Evolutionary conservation across 1,140 invertebrate species (phyloP).

Genomic region (Euura saliciscinereae): DNA sequence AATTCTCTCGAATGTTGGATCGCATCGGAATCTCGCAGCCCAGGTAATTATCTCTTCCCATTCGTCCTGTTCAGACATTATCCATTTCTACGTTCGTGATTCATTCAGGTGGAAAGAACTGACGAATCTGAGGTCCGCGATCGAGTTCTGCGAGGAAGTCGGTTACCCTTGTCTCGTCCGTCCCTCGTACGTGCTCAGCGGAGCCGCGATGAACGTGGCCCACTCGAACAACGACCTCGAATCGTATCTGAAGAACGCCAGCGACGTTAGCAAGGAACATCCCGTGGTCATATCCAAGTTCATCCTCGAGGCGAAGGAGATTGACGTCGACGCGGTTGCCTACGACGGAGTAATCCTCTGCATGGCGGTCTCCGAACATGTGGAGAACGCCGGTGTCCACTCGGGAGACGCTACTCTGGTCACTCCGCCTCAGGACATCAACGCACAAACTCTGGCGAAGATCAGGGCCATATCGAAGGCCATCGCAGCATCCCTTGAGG

Average conservation of each 20-base stretch:
- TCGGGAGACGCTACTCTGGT: conserved; percentile 98
- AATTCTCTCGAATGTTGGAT: conserved; percentile 98
- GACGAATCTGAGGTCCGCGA: conserved; percentile 85
- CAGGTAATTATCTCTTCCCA: conserved; percentile 43
- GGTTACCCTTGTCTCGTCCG: conserved; percentile 97
- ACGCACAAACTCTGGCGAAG: conserved; percentile 87
- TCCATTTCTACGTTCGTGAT: not conserved
- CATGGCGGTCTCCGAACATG: conserved; percentile 98
- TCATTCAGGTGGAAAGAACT: conserved; percentile 85
- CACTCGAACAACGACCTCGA: conserved; percentile 90
- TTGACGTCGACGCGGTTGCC: conserved; percentile 98
- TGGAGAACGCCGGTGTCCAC: conserved; percentile 99
- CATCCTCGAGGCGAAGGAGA: conserved; percentile 97
- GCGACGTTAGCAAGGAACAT: conserved; percentile 92
- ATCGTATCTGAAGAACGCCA: conserved; percentile 89
- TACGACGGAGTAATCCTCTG: conserved; percentile 89
- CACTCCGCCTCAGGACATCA: conserved; percentile 97
- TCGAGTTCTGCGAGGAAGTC: conserved; percentile 93
- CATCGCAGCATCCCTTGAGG: conserved; percentile 88
- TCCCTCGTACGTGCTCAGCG: conserved; percentile 97
- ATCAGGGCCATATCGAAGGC: conserved; percentile 89
- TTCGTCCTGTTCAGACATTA: no score
- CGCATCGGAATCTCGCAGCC: conserved; percentile 96
- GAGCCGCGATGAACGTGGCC: conserved; percentile 99
- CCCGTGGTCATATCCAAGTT: conserved; percentile 99